phyloP scores from a whole-genome alignment of 2,797 vertebrate species.

The Phylloscopus collybita region DNA sequence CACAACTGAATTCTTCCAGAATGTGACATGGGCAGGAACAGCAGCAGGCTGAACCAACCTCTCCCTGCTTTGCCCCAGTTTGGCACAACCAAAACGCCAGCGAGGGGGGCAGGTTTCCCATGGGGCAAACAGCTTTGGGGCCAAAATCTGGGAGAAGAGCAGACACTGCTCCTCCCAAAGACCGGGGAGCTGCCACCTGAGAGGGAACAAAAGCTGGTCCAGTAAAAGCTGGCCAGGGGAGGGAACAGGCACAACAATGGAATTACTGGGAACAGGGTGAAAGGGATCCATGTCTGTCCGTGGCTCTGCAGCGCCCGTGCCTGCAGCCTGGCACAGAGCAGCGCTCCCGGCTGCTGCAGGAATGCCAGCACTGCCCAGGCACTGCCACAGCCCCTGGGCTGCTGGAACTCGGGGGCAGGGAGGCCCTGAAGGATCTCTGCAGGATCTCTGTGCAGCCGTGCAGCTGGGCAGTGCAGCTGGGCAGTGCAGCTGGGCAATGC shows the following conservation, averaged over 20 bases:
- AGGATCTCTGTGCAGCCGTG: too few relatives aligned
- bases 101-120: too few relatives aligned
- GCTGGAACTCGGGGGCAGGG: too few relatives aligned
- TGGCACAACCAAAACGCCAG: accelerated
- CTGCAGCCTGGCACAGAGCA: not conserved
- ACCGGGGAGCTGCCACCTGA: accelerated
- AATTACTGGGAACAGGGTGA: accelerated
- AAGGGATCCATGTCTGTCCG: accelerated
- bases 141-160: too few relatives aligned
- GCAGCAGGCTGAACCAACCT: not conserved
- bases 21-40: accelerated
- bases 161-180: accelerated
- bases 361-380: not conserved
- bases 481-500: too few relatives aligned
- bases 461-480: too few relatives aligned
- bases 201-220: accelerated
- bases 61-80: accelerated
- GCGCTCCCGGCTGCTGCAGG: accelerated
- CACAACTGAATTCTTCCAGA: not conserved
- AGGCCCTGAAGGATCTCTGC: not conserved
- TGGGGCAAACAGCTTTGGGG: not conserved
- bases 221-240: accelerated
- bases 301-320: too few relatives aligned
- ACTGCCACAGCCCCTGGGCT: too few relatives aligned
- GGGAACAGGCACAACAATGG: accelerated